Base-by-base conservation (phyloP, 2,888 invertebrate species). In the Pteria penguin region DNA sequence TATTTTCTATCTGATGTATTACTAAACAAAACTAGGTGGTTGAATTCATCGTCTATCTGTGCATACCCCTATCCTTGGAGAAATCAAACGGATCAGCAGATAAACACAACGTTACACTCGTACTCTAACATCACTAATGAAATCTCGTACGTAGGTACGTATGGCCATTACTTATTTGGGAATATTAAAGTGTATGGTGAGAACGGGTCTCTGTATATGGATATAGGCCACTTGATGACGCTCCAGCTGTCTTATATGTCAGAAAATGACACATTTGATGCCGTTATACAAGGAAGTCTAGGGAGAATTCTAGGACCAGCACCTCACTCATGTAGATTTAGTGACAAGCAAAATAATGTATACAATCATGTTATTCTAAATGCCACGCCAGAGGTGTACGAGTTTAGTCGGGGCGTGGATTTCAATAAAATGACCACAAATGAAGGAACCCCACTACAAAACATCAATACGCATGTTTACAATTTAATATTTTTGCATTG, bases 41-140 rank as follows among this genome's bases (percentile, higher is more conserved):
- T 72, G 11, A 65, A 72, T 33, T 22, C 5, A 24, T 65, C 72
- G 18, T 45, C 63, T 8, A 45, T 31, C 8, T 72, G 72, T 57
- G 4, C 66, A 0, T 72, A 45, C 18, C 72, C 72, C 5, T 24
- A 33, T 26, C 66, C 36, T 29, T 72, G 72, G 72, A 36, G 5
- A 5, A 36, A 36, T 14, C 8, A 5, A 5, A 36, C 45, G 45
- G 14, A 14, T 36, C 5, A 36, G 8, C 45, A 36, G 5, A 36
- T 11, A 5, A 36, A 14, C 5, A 36, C 45, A 36, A 14, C 14
- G 14, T 5, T 11, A 36, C 5, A 36, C 5, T 5, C 5, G 14
- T 36, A 36, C 14, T 5, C 5, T 36, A 36, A 36, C 14, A 5
- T 36, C 5, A 36, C 45, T 11, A 11, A 5, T 11, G 45, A 36